Percentiles rank a stretch among this genome's conserved stretches.
phyloP scores from a whole-genome alignment of 1,140 invertebrate genomes.

The Eufriesea mexicana region DNA sequence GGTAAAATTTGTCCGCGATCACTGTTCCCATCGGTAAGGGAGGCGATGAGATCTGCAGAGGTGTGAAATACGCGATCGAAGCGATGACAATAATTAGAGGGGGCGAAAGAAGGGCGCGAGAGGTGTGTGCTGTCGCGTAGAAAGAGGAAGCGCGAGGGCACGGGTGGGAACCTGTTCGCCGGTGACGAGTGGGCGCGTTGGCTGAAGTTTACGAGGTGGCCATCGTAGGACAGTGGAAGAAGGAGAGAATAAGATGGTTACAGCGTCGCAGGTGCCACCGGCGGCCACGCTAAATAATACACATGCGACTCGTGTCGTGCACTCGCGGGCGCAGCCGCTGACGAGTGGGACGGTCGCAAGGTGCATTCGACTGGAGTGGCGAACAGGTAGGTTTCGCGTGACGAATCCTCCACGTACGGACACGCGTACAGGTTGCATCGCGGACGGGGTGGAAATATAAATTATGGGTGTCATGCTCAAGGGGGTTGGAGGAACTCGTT shows the following conservation, averaged over 20 bases:
- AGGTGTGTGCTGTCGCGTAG: not conserved
- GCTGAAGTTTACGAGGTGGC: conserved; percentile 64
- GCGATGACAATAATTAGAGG: not conserved
- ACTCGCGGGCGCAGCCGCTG: conserved; percentile 9
- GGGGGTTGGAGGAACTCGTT: not conserved
- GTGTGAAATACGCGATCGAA: not conserved
- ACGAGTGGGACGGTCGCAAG: conserved; percentile 40
- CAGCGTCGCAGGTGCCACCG: conserved; percentile 53
- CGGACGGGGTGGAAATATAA: not conserved
- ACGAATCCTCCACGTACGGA: conserved; percentile 9
- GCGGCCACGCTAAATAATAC: conserved; percentile 57
- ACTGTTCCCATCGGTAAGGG: not conserved
- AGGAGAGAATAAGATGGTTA: conserved; percentile 57
- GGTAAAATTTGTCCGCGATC: not conserved
- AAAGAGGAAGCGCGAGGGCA: conserved; percentile 20
- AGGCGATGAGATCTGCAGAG: not conserved
- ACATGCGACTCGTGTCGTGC: conserved; percentile 37
- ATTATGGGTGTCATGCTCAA: no score
- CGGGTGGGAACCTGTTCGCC: conserved; percentile 64
- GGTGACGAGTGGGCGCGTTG: conserved; percentile 67
- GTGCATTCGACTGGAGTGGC: conserved; percentile 1
- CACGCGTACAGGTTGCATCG: not conserved
- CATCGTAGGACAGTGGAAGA: conserved; percentile 51
- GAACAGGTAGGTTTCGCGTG: conserved; percentile 18
- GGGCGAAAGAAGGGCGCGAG: not conserved